Evolutionary conservation across 2,113 vertebrate species (phyloP), one percentile per base, ranked within the genome.

Genomic region (Azemiops feae): DNA sequence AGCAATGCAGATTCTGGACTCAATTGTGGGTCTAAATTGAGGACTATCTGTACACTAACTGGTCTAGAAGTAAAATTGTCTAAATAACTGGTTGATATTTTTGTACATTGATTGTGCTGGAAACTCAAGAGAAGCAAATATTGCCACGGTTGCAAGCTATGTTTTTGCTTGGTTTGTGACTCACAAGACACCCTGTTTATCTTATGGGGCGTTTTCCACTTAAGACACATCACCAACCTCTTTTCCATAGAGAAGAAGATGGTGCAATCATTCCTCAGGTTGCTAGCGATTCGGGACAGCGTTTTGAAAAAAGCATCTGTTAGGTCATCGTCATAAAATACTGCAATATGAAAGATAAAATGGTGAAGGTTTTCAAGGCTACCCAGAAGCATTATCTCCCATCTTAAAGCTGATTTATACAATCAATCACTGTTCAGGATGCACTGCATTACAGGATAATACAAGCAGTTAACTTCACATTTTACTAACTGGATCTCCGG

Each of bases 311-410:
- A 94, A 2, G 98, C 98, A 4, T 99, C 98, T 0, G 99, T 99
- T 58, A 99, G 96, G 58, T 99, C 98, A 1, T 99, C 98, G 0
- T 99, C 99, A 4, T 99, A 99, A 94, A 99, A 99, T 89, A 99
- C 99, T 99, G 96, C 1, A 30, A 91, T 89, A 27, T 90, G 55
- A 96, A 34, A 52, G 54, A 81, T 58, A 20, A 11, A 60, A 95
- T 1, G 58, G 16, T 0, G 87, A 30, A 7, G 22, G 23, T 39
- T 94, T 94, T 7, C 23, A 45, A 4, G 57, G 50, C 7, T 9
- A 34, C 9, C 45, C 22, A 16, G 86, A 81, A 81, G 74, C 18
- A 22, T 81, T 81, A 39, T 7, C 9, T 85, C 16, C 34, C 30
- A 4, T 1, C 4, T 90, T 69, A 23, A 25, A 34, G 30, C 2